phyloP scores from a whole-genome alignment of 2,113 vertebrate species.

The Psittacula cyanocephala region DNA sequence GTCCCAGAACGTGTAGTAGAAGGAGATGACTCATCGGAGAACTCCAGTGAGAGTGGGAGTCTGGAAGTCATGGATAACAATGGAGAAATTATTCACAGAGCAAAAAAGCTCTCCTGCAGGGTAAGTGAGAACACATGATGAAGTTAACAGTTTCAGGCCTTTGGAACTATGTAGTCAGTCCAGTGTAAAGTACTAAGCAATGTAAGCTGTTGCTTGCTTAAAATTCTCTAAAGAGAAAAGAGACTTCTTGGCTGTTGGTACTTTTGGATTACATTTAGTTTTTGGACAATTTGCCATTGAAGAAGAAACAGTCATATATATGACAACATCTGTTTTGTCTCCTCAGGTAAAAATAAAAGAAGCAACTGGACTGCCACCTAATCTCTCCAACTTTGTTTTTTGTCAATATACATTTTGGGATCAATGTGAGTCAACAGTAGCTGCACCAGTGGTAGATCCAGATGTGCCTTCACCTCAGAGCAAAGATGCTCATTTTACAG shows the following conservation, averaged over 20 bases:
- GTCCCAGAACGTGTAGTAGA: slow-evolving; percentile 86
- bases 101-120: slow-evolving; percentile 92
- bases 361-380: slow-evolving; percentile 90
- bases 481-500: slow-evolving; percentile 87
- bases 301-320: background rate
- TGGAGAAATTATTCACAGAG: slow-evolving; percentile 88
- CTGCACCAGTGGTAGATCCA: slow-evolving; percentile 92
- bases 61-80: slow-evolving; percentile 90
- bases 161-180: background rate
- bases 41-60: slow-evolving; percentile 94
- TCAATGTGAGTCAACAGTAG: slow-evolving; percentile 87
- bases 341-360: slow-evolving; percentile 94
- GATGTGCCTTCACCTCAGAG: slow-evolving; percentile 84
- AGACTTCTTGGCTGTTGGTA: background rate
- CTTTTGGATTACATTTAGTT: background rate
- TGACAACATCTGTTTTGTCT: background rate
- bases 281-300: background rate
- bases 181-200: background rate
- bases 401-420: slow-evolving; percentile 98
- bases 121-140: slow-evolving; percentile 64
- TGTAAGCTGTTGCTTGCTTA: background rate
- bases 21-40: slow-evolving; percentile 94
- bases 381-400: slow-evolving; percentile 98
- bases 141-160: background rate
- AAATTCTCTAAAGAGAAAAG: background rate